These are phyloP conservation scores for pig (Sus scrofa) DNA, from an alignment of 2,113 vertebrate genomes.

Conservation along the genomic window T2T-Sscrofa CM000826.6:95266001-95266500, in stretches of 20 bases:
- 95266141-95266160: conserved; percentile 7
- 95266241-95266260: not conserved
- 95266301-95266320: not conserved
- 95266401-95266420: not conserved
- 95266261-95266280: not conserved
- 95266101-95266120: no score
- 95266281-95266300: not conserved
- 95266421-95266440: conserved; percentile 20
- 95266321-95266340: conserved; percentile 28
- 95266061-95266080: conserved; percentile 3
- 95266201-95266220: conserved; percentile 8
- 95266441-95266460: not conserved
- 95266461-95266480: not conserved
- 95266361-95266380: not conserved
- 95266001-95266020: conserved; percentile 4
- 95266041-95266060: conserved; percentile 21
- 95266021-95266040: not conserved
- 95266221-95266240: conserved; percentile 18
- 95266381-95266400: conserved; percentile 41
- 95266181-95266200: not conserved
- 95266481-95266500: not conserved
- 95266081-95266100: not conserved
- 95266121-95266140: not conserved
- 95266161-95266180: not conserved
- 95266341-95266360: conserved; percentile 48